phyloP scores from a whole-genome alignment of 1,140 invertebrate genomes.

The Gyrodactylus salaris region DNA sequence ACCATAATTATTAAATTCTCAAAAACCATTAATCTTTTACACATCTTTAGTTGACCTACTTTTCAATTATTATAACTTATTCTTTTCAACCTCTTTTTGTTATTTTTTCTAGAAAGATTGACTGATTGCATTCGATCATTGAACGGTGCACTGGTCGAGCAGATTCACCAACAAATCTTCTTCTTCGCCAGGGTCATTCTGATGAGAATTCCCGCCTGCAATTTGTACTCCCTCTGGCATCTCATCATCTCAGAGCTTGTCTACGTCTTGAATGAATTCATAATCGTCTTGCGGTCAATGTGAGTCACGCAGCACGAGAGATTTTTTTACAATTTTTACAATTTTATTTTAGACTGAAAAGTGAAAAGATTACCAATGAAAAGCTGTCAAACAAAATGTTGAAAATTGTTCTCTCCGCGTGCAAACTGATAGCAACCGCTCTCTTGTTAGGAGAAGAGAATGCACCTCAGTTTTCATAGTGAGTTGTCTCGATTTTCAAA shows the following conservation, averaged over 20 bases:
- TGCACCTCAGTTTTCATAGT: neutral
- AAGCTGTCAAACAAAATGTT: neutral
- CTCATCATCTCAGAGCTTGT: conserved; percentile 61
- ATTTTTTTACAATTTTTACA: neutral
- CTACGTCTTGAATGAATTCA: neutral
- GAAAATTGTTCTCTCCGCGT: neutral
- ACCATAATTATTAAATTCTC: neutral
- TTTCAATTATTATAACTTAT: too few species aligned
- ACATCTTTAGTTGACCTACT: too few species aligned
- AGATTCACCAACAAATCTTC: conserved; percentile 53
- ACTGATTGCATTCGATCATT: conserved; percentile 42
- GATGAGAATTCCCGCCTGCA: conserved; percentile 44
- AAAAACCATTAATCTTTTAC: too few species aligned
- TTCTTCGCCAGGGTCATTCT: conserved; percentile 57
- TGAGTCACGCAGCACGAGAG: neutral
- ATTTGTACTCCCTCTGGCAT: conserved; percentile 61
- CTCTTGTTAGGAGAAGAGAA: neutral
- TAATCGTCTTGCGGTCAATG: neutral
- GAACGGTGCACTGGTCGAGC: conserved; percentile 32
- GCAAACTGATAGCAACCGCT: neutral
- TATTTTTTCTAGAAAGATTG: conserved; percentile 36
- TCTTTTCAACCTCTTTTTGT: too few species aligned
- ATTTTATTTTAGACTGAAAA: neutral
- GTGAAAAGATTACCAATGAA: neutral
- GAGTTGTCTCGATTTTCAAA: too few species aligned